Conservation (phyloP, 1,140 invertebrate genomes). For the Helicoverpa armigera region DNA sequence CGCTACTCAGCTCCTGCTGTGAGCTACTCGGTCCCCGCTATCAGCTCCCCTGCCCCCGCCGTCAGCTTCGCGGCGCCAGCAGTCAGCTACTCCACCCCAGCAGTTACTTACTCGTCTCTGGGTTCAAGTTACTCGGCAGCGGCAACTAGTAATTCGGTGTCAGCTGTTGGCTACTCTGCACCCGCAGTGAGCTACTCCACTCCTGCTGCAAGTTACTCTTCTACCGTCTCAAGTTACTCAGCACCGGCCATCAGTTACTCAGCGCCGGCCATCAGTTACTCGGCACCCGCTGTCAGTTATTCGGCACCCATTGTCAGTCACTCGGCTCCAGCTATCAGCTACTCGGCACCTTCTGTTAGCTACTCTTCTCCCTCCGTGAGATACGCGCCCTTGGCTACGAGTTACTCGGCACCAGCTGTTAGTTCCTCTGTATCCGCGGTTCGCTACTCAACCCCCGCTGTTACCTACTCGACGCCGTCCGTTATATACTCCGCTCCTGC, state of each 20-base stretch:
- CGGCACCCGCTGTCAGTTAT: not conserved
- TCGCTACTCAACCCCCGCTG: slow-evolving; percentile 3
- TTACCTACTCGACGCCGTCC: not conserved
- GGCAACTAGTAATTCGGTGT: no score
- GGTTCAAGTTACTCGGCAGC: no score
- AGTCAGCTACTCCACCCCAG: no score
- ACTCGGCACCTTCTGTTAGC: not conserved
- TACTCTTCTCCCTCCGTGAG: not conserved
- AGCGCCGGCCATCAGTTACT: not conserved
- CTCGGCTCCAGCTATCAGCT: not conserved
- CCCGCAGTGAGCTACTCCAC: not conserved
- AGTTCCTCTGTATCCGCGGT: slow-evolving; percentile 30
- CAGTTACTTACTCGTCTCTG: no score
- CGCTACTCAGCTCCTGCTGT: not conserved
- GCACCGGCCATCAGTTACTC: not conserved
- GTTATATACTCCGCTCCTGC: not conserved
- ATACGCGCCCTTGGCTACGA: not conserved
- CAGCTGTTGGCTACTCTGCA: not conserved
- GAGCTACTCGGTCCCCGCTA: not conserved
- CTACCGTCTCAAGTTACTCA: not conserved
- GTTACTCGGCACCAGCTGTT: not conserved
- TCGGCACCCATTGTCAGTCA: not conserved
- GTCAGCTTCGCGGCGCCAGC: no score
- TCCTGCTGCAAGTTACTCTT: not conserved
- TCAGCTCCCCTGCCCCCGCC: no score